phyloP scores from a whole-genome alignment of 2,888 invertebrate genomes.

The Neelides folsomi region DNA sequence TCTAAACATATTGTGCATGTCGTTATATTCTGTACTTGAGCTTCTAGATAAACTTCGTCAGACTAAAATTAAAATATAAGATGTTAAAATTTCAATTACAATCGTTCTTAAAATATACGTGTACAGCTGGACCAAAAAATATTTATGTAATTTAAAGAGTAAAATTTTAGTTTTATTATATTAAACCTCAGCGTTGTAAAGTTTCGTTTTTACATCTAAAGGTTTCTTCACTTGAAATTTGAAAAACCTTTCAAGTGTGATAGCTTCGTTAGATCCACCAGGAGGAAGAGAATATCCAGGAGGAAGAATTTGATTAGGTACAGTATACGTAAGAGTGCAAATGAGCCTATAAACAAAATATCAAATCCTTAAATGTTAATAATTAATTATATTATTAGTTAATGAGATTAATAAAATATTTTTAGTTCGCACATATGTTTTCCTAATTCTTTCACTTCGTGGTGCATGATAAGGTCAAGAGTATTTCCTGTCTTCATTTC shows the following conservation, averaged over 20 bases:
- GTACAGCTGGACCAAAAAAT: too few relatives aligned
- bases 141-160: too few relatives aligned
- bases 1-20: conserved; percentile 83
- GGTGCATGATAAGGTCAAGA: conserved; percentile 87
- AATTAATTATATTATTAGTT: too few relatives aligned
- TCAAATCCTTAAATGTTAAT: conserved; percentile 6
- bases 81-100: too few relatives aligned
- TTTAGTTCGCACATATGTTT: conserved; percentile 67
- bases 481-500: conserved; percentile 63
- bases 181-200: conserved; percentile 89
- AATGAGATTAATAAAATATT: background rate
- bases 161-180: conserved; percentile 19
- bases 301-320: conserved; percentile 15
- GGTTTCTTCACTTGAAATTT: conserved; percentile 97
- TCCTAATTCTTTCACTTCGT: conserved; percentile 98
- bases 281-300: conserved; percentile 44
- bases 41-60: conserved; percentile 58
- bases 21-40: conserved; percentile 84
- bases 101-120: too few relatives aligned
- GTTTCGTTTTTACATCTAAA: conserved; percentile 94
- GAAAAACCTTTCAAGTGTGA: conserved; percentile 90
- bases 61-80: conserved; percentile 39
- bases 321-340: conserved; percentile 82
- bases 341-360: conserved; percentile 54
- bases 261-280: conserved; percentile 47